Conservation (phyloP, 2,113 vertebrate genomes). For the Neopipo cinnamomea region DNA sequence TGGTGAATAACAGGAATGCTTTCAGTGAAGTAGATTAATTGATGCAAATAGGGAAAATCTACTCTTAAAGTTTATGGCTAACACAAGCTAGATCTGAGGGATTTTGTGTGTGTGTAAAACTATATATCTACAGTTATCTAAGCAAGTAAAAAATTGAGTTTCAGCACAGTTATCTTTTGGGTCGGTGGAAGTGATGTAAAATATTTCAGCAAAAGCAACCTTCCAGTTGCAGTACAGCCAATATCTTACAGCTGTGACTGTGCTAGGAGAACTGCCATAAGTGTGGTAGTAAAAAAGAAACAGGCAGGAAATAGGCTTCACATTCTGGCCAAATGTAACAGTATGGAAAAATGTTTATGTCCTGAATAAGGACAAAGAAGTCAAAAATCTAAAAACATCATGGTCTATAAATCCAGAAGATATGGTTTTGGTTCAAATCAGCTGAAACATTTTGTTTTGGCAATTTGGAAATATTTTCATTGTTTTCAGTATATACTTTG, state of each 20-base stretch:
- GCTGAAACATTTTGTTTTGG: constrained; percentile 11
- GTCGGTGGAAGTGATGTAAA: constrained; percentile 5
- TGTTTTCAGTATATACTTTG: background rate
- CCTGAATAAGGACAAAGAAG: constrained; percentile 34
- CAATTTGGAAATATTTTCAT: constrained; percentile 20
- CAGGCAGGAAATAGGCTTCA: constrained; percentile 57
- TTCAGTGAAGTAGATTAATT: background rate
- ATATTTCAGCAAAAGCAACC: constrained; percentile 25
- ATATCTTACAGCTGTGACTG: constrained; percentile 57
- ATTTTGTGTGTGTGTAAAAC: background rate
- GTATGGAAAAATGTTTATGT: constrained; percentile 65
- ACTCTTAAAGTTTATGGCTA: background rate
- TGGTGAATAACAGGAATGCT: background rate
- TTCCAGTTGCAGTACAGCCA: constrained; percentile 21
- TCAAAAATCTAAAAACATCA: constrained; percentile 52
- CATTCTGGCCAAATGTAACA: constrained; percentile 47
- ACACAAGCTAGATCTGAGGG: background rate
- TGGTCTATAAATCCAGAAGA: constrained; percentile 19
- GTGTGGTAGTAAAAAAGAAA: constrained; percentile 58
- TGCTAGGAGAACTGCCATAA: constrained; percentile 49
- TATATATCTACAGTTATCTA: background rate
- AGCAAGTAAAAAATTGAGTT: constrained; percentile 11
- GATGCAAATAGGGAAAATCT: background rate
- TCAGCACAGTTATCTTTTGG: constrained; percentile 38
- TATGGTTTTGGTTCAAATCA: constrained; percentile 25